These are phyloP conservation scores for Ctenosaura bakeri DNA, from an alignment of 2,797 vertebrate species.

Conservation along the genomic window DNA sequence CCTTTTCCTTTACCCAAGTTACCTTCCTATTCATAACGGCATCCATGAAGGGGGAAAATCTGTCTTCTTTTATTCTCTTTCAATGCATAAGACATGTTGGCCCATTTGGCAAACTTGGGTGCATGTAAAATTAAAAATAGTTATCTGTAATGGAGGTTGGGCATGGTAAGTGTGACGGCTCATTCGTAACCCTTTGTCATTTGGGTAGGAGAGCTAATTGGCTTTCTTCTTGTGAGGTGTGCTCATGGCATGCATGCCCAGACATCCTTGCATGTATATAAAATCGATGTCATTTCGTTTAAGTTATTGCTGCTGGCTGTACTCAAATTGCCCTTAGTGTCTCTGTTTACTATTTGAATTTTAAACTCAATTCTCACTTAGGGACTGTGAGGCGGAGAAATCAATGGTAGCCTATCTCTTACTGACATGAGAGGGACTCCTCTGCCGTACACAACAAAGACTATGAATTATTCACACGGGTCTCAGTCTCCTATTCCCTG, in stretches of 20 bases:
- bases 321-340: slow-evolving; percentile 59
- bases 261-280: slow-evolving; percentile 44
- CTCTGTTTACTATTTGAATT: slow-evolving; percentile 43
- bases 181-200: slow-evolving; percentile 52
- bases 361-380: slow-evolving; percentile 58
- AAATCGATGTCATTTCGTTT: slow-evolving; percentile 37
- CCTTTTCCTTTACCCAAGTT: slow-evolving; percentile 43
- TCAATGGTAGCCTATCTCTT: slow-evolving; percentile 76
- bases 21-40: not conserved
- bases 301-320: slow-evolving; percentile 53
- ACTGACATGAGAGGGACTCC: slow-evolving; percentile 68
- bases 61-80: slow-evolving; percentile 60
- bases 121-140: slow-evolving; percentile 31
- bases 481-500: slow-evolving; percentile 74
- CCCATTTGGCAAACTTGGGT: slow-evolving; percentile 60
- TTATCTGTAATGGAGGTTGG: slow-evolving; percentile 66
- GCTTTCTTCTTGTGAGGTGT: slow-evolving; percentile 25
- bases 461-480: slow-evolving; percentile 81
- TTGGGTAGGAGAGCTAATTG: slow-evolving; percentile 40
- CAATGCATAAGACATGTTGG: slow-evolving; percentile 38
- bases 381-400: slow-evolving; percentile 59
- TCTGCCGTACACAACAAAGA: slow-evolving; percentile 53
- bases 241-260: not conserved
- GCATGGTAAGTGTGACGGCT: slow-evolving; percentile 62
- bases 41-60: slow-evolving; percentile 50